These are phyloP conservation scores for Carettochelys insculpta DNA, from an alignment of 2,113 vertebrate species.

Conservation along the genomic window DNA sequence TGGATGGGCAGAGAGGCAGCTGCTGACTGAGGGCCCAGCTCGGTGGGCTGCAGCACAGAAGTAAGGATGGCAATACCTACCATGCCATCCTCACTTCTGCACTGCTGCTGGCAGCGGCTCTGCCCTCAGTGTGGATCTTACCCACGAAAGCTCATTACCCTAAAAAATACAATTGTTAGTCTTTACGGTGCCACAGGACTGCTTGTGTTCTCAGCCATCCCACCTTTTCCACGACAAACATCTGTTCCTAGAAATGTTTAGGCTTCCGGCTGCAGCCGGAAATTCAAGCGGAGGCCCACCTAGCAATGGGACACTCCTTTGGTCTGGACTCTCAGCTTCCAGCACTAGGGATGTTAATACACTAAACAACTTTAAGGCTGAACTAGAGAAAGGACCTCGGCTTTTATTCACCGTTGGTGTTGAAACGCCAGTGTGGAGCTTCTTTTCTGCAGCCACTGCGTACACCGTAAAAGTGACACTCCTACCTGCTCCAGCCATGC, in stretches of 20 bases:
- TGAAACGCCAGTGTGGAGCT: neutral
- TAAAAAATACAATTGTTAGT: too few relatives aligned
- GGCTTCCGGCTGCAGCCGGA: neutral
- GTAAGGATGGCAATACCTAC: too few relatives aligned
- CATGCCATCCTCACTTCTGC: too few relatives aligned
- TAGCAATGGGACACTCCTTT: neutral
- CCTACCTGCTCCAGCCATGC: neutral
- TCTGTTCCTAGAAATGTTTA: neutral
- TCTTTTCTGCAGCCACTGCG: neutral
- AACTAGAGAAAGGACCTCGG: neutral
- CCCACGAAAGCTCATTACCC: too few relatives aligned
- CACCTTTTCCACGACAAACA: neutral
- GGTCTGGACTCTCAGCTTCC: slow-evolving; percentile 37
- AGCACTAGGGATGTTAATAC: slow-evolving; percentile 72
- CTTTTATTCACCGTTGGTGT: neutral
- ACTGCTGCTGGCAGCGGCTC: too few relatives aligned
- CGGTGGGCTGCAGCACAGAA: too few relatives aligned
- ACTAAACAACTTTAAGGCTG: slow-evolving; percentile 29
- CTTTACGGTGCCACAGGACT: too few relatives aligned
- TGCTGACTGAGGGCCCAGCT: too few relatives aligned
- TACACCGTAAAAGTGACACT: neutral
- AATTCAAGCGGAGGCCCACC: neutral
- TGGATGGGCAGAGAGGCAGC: too few relatives aligned
- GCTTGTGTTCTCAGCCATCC: neutral
- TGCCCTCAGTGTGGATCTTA: too few relatives aligned